Percentiles rank a stretch among this genome's conserved stretches.
Evolutionary conservation across 1,140 invertebrate genomes (phyloP).

Genomic region (Heliconius himera): DNA sequence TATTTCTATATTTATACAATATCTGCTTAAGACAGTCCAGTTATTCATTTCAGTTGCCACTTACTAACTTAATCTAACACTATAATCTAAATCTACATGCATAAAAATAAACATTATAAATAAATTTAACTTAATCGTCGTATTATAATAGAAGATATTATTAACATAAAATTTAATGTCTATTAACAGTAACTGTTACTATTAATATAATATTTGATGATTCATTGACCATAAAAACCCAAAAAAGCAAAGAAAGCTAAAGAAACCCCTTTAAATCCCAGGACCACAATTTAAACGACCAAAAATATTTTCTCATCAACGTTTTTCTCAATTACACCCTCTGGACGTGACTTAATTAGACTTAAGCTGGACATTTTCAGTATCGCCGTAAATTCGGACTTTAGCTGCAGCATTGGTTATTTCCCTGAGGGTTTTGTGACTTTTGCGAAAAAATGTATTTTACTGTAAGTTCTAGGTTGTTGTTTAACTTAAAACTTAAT

Average conservation of each 20-base stretch:
- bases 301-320: slow-evolving; percentile 2
- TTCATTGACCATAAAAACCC: no score
- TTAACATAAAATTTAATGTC: no score
- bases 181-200: no score
- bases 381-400: background rate
- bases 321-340: background rate
- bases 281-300: background rate
- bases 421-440: background rate
- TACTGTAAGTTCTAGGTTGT: background rate
- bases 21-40: no score
- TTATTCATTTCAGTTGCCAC: no score
- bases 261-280: background rate
- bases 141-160: no score
- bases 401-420: background rate
- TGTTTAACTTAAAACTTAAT: background rate
- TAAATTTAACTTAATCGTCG: no score
- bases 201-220: no score
- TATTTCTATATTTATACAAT: no score
- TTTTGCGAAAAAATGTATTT: background rate
- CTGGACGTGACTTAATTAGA: slow-evolving; percentile 2
- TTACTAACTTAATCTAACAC: no score
- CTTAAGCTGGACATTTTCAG: background rate
- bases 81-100: no score
- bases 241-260: background rate
- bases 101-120: no score